These are phyloP conservation scores for Andrena chrysosceles DNA, from an alignment of 2,888 invertebrate genomes.

Conservation along the genomic window DNA sequence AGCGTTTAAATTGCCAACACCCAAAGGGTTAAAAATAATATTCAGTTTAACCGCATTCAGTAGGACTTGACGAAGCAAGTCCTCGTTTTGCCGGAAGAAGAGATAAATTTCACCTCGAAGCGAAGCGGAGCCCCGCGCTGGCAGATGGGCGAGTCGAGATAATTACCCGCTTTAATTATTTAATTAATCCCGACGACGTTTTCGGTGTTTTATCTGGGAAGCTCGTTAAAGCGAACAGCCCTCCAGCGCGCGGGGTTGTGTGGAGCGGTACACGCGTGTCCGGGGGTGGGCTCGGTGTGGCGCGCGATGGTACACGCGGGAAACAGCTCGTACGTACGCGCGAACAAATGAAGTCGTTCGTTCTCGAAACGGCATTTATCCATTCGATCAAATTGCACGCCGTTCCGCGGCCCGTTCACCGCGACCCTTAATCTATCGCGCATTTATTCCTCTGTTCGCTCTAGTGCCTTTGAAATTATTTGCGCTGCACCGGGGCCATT, in stretches of 20 bases:
- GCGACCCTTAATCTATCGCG: conserved; percentile 56
- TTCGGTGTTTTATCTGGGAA: conserved; percentile 80
- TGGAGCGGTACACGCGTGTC: neutral
- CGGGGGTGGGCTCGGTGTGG: neutral
- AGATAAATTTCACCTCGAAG: conserved; percentile 3
- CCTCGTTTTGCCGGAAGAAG: too few relatives aligned
- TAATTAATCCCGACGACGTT: conserved; percentile 81
- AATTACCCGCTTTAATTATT: conserved; percentile 82
- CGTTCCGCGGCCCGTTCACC: conserved; percentile 38
- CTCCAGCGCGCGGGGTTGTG: neutral
- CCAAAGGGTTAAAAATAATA: too few relatives aligned
- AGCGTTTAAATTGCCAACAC: too few relatives aligned
- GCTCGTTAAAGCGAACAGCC: conserved; percentile 77
- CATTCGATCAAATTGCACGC: conserved; percentile 59
- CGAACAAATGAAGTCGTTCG: conserved; percentile 59
- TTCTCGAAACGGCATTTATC: conserved; percentile 60
- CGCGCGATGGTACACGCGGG: neutral
- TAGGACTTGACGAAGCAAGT: too few relatives aligned
- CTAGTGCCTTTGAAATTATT: conserved; percentile 57
- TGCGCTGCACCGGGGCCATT: conserved; percentile 38
- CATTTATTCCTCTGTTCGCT: conserved; percentile 57
- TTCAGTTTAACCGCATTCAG: too few relatives aligned
- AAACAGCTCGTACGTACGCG: conserved; percentile 38
- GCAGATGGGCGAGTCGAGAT: conserved; percentile 66
- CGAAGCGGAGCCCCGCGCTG: conserved; percentile 42